A percentile compares a stretch with the other conserved stretches of the same genome.
These are phyloP conservation scores for Malurus alboscapulatus DNA, from an alignment of 2,113 vertebrate genomes.

Conservation along the genomic window DNA sequence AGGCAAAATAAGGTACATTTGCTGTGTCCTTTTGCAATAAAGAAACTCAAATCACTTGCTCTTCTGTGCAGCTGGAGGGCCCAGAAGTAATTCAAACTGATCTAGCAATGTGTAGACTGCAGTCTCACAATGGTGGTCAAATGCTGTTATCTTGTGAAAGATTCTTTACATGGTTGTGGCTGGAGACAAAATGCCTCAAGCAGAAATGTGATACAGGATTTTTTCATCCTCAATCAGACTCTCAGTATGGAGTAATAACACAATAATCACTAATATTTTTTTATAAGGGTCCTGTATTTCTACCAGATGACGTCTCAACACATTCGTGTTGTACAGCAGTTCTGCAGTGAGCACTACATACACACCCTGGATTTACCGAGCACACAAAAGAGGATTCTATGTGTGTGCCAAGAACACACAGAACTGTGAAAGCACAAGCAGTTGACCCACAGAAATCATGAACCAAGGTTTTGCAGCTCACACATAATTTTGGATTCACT, in stretches of 20 bases:
- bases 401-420: neutral
- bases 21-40: neutral
- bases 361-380: neutral
- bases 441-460: neutral
- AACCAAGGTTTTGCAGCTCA: neutral
- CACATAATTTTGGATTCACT: neutral
- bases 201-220: neutral
- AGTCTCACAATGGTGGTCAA: neutral
- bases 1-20: neutral
- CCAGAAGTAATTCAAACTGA: neutral
- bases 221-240: neutral
- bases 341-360: rapidly evolving
- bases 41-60: neutral
- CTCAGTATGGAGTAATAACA: neutral
- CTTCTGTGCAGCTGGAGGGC: neutral
- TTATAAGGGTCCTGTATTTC: neutral
- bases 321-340: neutral
- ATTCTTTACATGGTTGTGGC: neutral
- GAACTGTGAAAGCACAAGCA: neutral
- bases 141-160: neutral
- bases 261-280: neutral
- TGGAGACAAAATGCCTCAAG: neutral
- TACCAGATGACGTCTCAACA: neutral
- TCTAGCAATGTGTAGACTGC: neutral
- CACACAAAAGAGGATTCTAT: neutral